These are phyloP conservation scores for Brachionus calyciflorus DNA, from an alignment of 1,140 invertebrate species.

Conservation along the genomic window DNA sequence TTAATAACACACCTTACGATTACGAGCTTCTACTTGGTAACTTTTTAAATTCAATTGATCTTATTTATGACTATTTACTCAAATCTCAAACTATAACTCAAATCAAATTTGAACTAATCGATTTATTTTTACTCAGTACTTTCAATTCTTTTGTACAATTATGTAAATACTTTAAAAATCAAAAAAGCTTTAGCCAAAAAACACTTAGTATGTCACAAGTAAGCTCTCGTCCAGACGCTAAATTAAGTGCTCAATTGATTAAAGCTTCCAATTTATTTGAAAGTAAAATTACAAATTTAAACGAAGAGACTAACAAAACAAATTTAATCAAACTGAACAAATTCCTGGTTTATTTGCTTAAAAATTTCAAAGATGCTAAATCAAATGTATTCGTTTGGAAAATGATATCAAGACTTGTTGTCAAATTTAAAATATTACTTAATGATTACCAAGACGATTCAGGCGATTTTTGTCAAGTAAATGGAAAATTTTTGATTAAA, in stretches of 20 bases:
- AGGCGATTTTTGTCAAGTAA: neutral
- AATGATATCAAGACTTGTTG: neutral
- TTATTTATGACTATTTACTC: neutral
- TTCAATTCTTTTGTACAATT: neutral
- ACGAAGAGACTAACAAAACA: conserved; percentile 1
- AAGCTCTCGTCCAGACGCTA: neutral
- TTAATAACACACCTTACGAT: neutral
- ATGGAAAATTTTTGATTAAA: conserved; percentile 39
- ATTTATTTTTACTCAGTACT: neutral
- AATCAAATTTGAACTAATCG: conserved; percentile 19
- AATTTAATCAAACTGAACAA: conserved; percentile 24
- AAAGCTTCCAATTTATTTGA: conserved; percentile 7
- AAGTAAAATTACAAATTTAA: conserved; percentile 18
- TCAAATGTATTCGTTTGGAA: conserved; percentile 35
- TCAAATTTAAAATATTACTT: conserved; percentile 19
- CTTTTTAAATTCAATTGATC: neutral
- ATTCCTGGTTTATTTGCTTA: conserved; percentile 16
- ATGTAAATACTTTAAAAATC: conserved; percentile 14
- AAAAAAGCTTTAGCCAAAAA: neutral
- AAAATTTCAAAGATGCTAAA: conserved; percentile 41
- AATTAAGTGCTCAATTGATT: neutral
- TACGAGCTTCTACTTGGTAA: neutral
- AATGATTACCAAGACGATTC: neutral
- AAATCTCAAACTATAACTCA: neutral
- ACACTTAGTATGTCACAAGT: neutral